A percentile compares a stretch with the other conserved stretches of the same genome.
These are phyloP conservation scores for Megaceryle maxima DNA, from an alignment of 2,113 vertebrate species.

Conservation along the genomic window DNA sequence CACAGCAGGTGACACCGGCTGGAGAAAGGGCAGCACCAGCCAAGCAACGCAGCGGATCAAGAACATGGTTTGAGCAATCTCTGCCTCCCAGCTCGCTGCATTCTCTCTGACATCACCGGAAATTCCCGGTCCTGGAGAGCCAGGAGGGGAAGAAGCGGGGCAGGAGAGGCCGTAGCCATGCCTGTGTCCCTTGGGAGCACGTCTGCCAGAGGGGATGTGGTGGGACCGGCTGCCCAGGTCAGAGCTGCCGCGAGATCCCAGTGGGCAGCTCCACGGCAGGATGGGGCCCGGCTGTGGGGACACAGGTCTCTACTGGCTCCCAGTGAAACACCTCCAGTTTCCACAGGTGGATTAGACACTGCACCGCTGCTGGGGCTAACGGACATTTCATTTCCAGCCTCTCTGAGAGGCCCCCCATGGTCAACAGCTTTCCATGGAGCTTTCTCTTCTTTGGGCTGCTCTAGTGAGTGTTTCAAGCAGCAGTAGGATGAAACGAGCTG, in stretches of 20 bases:
- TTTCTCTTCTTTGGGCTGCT: not conserved
- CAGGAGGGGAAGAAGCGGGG: not conserved
- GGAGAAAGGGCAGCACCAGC: not conserved
- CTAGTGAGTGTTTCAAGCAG: not conserved
- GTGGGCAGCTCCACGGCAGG: not conserved
- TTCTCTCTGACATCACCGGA: not conserved
- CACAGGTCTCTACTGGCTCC: not conserved
- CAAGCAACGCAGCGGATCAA: not conserved
- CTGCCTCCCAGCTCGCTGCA: not conserved
- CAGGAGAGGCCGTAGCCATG: not conserved
- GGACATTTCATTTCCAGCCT: not conserved
- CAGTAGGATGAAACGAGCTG: not conserved
- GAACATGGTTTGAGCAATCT: not conserved
- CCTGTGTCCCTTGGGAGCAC: not conserved
- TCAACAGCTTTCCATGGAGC: not conserved
- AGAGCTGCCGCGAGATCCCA: not conserved
- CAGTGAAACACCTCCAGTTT: not conserved
- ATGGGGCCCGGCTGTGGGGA: not conserved
- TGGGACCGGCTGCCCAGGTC: not conserved
- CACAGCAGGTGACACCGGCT: not conserved
- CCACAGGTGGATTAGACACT: not conserved
- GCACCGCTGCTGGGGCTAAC: not conserved
- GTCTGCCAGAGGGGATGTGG: not conserved
- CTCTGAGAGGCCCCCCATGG: not conserved
- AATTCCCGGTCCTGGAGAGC: not conserved